Evolutionary conservation across 2,797 vertebrate genomes (phyloP).

Genomic region (Microtus californicus): DNA sequence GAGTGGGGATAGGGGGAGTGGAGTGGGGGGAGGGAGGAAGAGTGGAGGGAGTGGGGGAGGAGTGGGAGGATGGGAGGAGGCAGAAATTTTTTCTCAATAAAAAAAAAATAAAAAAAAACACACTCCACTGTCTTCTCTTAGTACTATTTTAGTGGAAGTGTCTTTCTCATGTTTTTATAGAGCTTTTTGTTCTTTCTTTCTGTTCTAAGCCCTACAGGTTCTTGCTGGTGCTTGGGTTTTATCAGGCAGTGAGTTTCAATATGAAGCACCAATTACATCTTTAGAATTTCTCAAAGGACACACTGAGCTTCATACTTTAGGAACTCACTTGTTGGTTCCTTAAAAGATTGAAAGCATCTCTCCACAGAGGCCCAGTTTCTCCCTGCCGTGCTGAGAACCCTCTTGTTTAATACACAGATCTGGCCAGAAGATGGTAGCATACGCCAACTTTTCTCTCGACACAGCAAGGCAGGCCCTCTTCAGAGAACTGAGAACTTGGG

Average conservation of each 20-base stretch:
- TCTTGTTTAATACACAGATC: background rate
- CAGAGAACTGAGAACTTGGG: background rate
- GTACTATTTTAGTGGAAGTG: background rate
- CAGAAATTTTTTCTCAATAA: too few species aligned
- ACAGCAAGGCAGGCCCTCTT: background rate
- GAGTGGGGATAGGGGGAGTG: too few species aligned
- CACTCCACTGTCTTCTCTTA: background rate
- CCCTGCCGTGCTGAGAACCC: background rate
- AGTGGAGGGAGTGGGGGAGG: too few species aligned
- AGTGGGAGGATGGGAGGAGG: too few species aligned
- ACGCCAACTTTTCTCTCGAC: constrained; percentile 32
- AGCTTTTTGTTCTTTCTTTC: background rate
- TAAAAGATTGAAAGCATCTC: background rate
- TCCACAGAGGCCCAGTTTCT: background rate
- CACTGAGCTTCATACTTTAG: background rate
- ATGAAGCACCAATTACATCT: background rate
- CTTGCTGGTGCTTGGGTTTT: background rate
- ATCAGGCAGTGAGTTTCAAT: background rate
- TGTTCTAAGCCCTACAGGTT: background rate
- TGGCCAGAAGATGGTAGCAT: constrained; percentile 67
- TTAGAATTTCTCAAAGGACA: background rate
- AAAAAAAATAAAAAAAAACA: too few species aligned
- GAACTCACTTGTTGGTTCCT: background rate
- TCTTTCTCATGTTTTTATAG: background rate
- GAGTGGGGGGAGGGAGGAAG: too few species aligned